These are phyloP conservation scores for Scortum barcoo DNA, from an alignment of 2,113 vertebrate genomes.

Conservation along the genomic window DNA sequence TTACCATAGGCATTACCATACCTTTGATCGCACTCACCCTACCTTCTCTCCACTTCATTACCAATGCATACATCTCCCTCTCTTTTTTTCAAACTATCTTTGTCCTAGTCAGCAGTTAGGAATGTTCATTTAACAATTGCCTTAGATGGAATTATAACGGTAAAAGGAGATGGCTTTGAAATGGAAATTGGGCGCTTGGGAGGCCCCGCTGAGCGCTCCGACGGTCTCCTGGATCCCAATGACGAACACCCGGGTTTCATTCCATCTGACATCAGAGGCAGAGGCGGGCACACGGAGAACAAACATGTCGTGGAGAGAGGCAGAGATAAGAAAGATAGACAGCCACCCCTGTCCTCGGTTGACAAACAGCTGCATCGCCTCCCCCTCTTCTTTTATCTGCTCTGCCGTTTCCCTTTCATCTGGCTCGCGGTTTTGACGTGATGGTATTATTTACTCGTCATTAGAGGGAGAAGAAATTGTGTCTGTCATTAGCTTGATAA, in stretches of 20 bases:
- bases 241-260: slow-evolving; percentile 70
- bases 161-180: slow-evolving; percentile 83
- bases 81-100: slow-evolving; percentile 76
- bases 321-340: slow-evolving; percentile 66
- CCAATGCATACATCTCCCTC: slow-evolving; percentile 71
- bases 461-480: slow-evolving; percentile 77
- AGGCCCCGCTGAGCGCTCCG: slow-evolving; percentile 53
- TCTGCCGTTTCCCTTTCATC: slow-evolving; percentile 63
- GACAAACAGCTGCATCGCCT: slow-evolving; percentile 75
- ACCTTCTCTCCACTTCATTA: slow-evolving; percentile 77
- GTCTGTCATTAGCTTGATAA: slow-evolving; percentile 74
- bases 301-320: slow-evolving; percentile 56
- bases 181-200: slow-evolving; percentile 79
- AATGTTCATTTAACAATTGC: slow-evolving; percentile 83
- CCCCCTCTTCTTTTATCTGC: slow-evolving; percentile 59
- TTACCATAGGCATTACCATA: slow-evolving; percentile 80
- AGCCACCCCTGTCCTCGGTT: slow-evolving; percentile 53
- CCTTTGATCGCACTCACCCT: slow-evolving; percentile 79
- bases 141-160: slow-evolving; percentile 82
- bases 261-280: slow-evolving; percentile 74
- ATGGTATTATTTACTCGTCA: slow-evolving; percentile 79
- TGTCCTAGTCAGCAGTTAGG: slow-evolving; percentile 84
- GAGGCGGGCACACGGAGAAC: slow-evolving; percentile 60
- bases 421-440: slow-evolving; percentile 61
- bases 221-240: slow-evolving; percentile 66